Conservation (phyloP, 2,113 vertebrate species). For the Hymenochirus boettgeri region DNA sequence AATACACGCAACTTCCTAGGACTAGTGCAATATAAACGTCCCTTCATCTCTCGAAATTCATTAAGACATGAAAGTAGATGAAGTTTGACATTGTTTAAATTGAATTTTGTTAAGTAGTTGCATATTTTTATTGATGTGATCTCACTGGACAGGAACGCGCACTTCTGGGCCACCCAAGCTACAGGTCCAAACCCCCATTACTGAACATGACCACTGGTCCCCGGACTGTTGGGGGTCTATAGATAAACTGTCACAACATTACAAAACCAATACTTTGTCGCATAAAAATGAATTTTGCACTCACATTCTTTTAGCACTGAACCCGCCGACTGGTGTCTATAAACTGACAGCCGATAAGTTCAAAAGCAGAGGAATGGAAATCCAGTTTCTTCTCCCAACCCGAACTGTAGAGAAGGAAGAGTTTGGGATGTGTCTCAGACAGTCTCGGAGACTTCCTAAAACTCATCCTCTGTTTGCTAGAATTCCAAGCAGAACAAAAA, state of each 20-base stretch:
- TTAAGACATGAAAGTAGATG: slow-evolving; percentile 61
- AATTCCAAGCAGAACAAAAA: slow-evolving; percentile 18
- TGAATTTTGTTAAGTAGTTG: too few relatives aligned
- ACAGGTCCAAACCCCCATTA: too few relatives aligned
- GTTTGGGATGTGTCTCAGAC: slow-evolving; percentile 9
- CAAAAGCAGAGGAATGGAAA: slow-evolving; percentile 73
- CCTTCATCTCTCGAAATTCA: slow-evolving; percentile 81
- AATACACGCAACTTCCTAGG: too few relatives aligned
- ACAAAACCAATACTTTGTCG: too few relatives aligned
- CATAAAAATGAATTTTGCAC: slow-evolving; percentile 26
- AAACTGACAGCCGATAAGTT: slow-evolving; percentile 86
- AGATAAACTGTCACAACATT: too few relatives aligned
- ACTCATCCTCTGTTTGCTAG: slow-evolving; percentile 8
- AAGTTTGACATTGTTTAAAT: background rate
- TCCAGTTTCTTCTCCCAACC: slow-evolving; percentile 56
- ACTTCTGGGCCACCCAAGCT: too few relatives aligned
- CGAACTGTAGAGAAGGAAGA: slow-evolving; percentile 50
- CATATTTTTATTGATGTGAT: too few relatives aligned
- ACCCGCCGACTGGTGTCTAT: slow-evolving; percentile 83
- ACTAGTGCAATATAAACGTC: slow-evolving; percentile 65
- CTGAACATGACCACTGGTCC: too few relatives aligned
- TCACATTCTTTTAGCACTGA: slow-evolving; percentile 79
- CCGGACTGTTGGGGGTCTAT: too few relatives aligned
- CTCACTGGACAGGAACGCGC: too few relatives aligned
- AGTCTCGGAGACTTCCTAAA: slow-evolving; percentile 6